Conservation (phyloP, 1,140 invertebrate species). For the Ceratina japonica region DNA sequence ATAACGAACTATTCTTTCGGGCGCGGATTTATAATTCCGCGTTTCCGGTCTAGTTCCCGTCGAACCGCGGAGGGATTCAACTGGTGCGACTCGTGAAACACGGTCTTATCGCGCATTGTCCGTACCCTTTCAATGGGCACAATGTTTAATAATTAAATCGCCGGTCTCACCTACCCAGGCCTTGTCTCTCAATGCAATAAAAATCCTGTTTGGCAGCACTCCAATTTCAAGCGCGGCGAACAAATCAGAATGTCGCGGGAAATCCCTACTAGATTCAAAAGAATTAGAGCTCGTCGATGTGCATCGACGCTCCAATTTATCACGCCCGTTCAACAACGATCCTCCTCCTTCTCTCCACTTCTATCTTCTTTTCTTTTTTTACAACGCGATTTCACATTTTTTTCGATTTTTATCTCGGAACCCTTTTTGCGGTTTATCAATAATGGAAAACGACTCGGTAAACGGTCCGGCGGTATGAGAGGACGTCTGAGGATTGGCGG, state of each 20-base stretch:
- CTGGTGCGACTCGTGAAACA: background rate
- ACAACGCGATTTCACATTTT: background rate
- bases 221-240: constrained; percentile 14
- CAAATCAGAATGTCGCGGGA: background rate
- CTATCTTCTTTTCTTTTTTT: too few relatives aligned
- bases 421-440: background rate
- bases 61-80: constrained; percentile 2
- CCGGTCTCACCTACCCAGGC: background rate
- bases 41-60: background rate
- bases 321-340: too few relatives aligned
- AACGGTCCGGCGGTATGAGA: too few relatives aligned
- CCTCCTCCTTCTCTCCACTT: too few relatives aligned
- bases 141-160: constrained; percentile 28
- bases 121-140: constrained; percentile 17
- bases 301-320: background rate
- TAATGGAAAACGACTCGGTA: background rate
- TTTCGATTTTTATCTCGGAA: too few relatives aligned
- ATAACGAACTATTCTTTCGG: background rate
- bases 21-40: background rate
- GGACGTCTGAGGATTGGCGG: too few relatives aligned
- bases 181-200: constrained; percentile 6
- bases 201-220: constrained; percentile 12
- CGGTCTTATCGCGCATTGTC: constrained; percentile 11
- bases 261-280: background rate
- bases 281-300: background rate